Conservation (phyloP, 2,113 vertebrate genomes). For the Chaetops frenatus region DNA sequence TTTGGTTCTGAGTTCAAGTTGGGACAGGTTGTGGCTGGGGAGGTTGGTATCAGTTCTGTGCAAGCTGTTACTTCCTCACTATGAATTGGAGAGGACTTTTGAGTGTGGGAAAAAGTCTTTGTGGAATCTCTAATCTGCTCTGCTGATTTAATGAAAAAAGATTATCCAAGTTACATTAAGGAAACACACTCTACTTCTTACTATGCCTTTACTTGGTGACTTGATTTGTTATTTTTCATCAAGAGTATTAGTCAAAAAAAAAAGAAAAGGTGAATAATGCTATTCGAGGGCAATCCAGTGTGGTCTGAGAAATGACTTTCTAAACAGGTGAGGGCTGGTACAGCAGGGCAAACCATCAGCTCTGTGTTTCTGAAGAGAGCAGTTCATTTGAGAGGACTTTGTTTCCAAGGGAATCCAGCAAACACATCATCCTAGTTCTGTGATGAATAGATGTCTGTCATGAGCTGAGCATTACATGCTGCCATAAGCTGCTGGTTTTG, state of each 20-base stretch:
- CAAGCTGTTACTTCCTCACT: neutral
- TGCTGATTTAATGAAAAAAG: neutral
- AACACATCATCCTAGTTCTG: neutral
- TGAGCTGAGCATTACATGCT: neutral
- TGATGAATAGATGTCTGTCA: constrained; percentile 4
- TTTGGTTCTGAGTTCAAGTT: neutral
- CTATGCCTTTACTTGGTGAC: neutral
- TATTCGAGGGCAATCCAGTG: neutral
- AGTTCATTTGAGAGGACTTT: neutral
- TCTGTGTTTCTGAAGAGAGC: neutral
- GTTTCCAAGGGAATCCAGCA: constrained; percentile 16
- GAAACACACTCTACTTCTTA: neutral
- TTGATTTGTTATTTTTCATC: neutral
- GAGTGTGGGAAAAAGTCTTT: neutral
- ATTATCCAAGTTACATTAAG: neutral
- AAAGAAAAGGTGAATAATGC: neutral
- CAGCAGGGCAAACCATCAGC: neutral
- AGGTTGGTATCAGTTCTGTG: neutral
- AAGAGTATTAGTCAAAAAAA: neutral
- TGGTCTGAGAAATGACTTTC: neutral
- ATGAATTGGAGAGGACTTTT: neutral
- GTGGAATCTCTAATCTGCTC: neutral
- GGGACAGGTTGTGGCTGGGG: neutral
- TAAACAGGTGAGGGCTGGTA: neutral
- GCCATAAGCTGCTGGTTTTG: neutral